Evolutionary conservation across 2,888 invertebrate genomes (phyloP).

Genomic region (Exocentrus adspersus): DNA sequence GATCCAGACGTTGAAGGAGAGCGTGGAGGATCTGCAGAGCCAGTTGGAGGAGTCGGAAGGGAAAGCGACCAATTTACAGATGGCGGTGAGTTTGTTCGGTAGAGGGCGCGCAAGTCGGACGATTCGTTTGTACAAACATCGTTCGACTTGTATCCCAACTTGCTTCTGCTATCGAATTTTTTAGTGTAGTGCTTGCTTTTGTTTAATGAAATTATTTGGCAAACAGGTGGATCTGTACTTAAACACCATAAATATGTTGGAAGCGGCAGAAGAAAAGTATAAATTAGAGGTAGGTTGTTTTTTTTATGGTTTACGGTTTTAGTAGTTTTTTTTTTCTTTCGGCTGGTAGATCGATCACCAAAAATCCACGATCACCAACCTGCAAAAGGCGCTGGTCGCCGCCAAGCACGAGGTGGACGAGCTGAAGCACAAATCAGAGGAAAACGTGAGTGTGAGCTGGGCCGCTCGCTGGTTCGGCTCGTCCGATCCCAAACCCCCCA

Average conservation of each 20-base stretch:
- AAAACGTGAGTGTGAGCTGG: constrained; percentile 61
- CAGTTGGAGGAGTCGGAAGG: constrained; percentile 52
- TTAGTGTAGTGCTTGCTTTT: neutral
- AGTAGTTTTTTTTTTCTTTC: neutral
- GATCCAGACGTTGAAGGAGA: constrained; percentile 51
- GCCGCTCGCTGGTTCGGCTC: constrained; percentile 58
- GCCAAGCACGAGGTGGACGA: constrained; percentile 59
- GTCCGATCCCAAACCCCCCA: constrained; percentile 43
- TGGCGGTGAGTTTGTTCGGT: constrained; percentile 58
- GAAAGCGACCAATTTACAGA: constrained; percentile 56
- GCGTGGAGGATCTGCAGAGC: constrained; percentile 52
- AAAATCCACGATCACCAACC: constrained; percentile 56
- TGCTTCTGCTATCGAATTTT: too few species aligned
- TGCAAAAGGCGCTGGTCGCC: constrained; percentile 58
- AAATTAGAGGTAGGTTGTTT: constrained; percentile 56
- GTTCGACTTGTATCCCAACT: too few species aligned
- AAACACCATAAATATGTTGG: constrained; percentile 58
- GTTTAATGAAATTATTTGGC: constrained; percentile 23
- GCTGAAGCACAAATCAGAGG: constrained; percentile 52
- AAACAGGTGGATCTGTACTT: constrained; percentile 58
- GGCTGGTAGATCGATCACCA: constrained; percentile 57
- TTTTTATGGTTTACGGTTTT: too few species aligned
- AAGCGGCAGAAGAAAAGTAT: constrained; percentile 55
- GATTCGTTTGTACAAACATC: too few species aligned
- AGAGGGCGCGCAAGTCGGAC: too few species aligned